These are phyloP conservation scores for Empis livida DNA, from an alignment of 2,888 invertebrate genomes.

Conservation along the genomic window DNA sequence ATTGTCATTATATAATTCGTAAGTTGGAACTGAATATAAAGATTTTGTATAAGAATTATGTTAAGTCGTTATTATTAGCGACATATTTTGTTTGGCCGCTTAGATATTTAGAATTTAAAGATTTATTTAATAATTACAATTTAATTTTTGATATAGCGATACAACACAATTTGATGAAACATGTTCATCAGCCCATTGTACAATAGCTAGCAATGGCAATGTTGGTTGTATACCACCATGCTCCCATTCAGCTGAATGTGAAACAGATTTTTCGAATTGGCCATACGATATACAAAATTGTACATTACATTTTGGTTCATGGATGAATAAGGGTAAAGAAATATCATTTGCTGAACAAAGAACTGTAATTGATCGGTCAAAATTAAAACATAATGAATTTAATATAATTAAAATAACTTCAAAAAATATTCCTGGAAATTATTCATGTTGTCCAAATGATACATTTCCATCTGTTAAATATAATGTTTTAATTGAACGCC, in stretches of 20 bases:
- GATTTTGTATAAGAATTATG: too few species aligned
- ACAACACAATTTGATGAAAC: conserved; percentile 6
- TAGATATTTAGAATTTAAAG: too few species aligned
- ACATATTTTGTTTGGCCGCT: too few species aligned
- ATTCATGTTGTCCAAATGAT: conserved; percentile 41
- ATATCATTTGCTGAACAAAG: not conserved
- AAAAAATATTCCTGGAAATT: conserved; percentile 39
- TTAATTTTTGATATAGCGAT: conserved; percentile 3
- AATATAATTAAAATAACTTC: conserved; percentile 36
- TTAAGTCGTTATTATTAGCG: too few species aligned
- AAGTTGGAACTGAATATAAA: not conserved
- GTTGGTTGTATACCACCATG: conserved; percentile 49
- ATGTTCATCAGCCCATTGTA: conserved; percentile 39
- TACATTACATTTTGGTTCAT: conserved; percentile 49
- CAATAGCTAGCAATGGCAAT: conserved; percentile 22
- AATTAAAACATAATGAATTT: conserved; percentile 43
- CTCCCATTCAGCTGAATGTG: conserved; percentile 44
- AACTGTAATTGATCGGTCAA: conserved; percentile 15
- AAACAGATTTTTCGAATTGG: conserved; percentile 45
- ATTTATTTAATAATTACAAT: too few species aligned
- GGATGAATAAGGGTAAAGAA: conserved; percentile 29
- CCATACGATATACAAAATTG: conserved; percentile 57
- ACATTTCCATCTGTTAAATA: conserved; percentile 48
- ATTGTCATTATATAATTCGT: not conserved
- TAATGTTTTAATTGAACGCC: conserved; percentile 43